These are phyloP conservation scores for Mormyrus iriodes DNA, from an alignment of 2,113 vertebrate genomes.

Conservation along the genomic window DNA sequence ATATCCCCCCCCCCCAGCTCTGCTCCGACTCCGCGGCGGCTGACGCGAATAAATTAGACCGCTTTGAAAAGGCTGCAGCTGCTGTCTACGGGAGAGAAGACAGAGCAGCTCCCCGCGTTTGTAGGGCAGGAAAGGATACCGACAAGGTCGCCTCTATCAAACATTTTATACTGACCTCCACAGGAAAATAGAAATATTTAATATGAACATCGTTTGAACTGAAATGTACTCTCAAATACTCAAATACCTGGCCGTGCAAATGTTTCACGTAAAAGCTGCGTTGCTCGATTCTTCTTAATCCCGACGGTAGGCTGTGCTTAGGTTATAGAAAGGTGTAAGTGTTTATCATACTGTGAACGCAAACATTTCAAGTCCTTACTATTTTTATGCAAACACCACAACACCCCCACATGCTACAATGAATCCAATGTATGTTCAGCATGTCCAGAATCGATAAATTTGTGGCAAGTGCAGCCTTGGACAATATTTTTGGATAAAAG, in stretches of 20 bases:
- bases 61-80: conserved; percentile 23
- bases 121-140: conserved; percentile 7
- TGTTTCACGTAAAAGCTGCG: not conserved
- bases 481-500: not conserved
- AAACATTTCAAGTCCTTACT: not conserved
- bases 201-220: not conserved
- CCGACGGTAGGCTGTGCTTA: not conserved
- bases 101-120: conserved; percentile 4
- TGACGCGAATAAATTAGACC: conserved; percentile 18
- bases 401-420: not conserved
- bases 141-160: conserved; percentile 4
- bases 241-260: not conserved
- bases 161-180: not conserved
- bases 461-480: not conserved
- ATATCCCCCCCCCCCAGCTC: not conserved
- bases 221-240: not conserved
- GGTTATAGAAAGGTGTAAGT: not conserved
- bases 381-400: not conserved
- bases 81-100: conserved; percentile 9
- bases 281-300: not conserved
- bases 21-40: not conserved
- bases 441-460: not conserved
- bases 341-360: not conserved
- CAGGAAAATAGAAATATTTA: not conserved
- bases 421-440: not conserved